Evolutionary conservation across 2,888 invertebrate species (phyloP), one percentile per base, ranked within the genome.

Genomic region (Drosophila emarginata): DNA sequence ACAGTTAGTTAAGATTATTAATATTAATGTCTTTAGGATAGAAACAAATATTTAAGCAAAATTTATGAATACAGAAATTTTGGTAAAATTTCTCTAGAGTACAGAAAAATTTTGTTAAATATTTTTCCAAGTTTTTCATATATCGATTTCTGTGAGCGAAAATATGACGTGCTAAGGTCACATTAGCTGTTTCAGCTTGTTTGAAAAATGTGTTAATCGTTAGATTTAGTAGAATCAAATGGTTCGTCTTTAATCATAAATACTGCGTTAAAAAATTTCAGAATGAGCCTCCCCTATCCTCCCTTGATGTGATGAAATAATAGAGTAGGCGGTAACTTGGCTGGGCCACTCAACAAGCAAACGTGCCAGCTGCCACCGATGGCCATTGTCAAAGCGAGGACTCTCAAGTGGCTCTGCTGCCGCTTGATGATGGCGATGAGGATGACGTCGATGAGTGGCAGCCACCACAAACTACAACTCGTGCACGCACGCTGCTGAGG

Each of bases 381-480:
- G 67, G 66, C 67, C 80, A 73, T 80, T 80, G 78, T 80, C 71
- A 76, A 67, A 64, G 77, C 78, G 75, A 70, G 72, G 64, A 63
- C 76, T 51, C 65, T 79, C 73, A 76, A 79, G 79, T 73, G 79
- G 62, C 64, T 36, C 23, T n/a, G 60, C 14, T 40, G 61, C 61
- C 64, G 21, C 61, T 37, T 39, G 57, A 39, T 6, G 36, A 56
- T 56, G 76, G 60, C 60, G 64, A 53, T 11, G 68, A 51, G n/a
- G 37, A 36, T 15, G 39, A 45, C 50, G 59, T 52, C 45, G 52
- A 64, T 65, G 72, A 72, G 64, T 61, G 66, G 61, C 62, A 71
- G 64, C 77, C 68, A 87, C 82, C 82, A 65, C 82, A 83, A 83
- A 83, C 82, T 88, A 83, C 82, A 83, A 63, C 83, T 83, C 88